phyloP scores from a whole-genome alignment of 2,888 invertebrate genomes.

The Tromatobia lineatoria region DNA sequence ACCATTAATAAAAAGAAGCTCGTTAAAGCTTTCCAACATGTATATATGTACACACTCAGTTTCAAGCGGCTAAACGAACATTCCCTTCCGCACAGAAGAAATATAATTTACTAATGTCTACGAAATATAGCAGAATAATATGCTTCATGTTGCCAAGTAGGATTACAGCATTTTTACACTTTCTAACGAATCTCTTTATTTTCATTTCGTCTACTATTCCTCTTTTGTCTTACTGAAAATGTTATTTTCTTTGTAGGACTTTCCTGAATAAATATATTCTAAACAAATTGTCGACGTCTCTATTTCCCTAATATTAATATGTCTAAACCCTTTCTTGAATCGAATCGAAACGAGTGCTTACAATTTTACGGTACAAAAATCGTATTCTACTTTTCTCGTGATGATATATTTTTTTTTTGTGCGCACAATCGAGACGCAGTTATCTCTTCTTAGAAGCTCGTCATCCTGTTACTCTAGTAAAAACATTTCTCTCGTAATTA shows the following conservation, averaged over 20 bases:
- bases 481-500: too few relatives aligned
- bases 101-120: conserved; percentile 15
- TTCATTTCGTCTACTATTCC: conserved; percentile 8
- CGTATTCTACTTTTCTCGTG: neutral
- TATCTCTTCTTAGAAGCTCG: neutral
- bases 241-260: conserved; percentile 19
- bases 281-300: neutral
- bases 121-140: neutral
- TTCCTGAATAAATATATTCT: conserved; percentile 54
- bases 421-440: neutral
- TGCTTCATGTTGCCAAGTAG: conserved; percentile 53
- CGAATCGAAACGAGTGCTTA: neutral
- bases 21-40: conserved; percentile 39
- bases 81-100: conserved; percentile 18
- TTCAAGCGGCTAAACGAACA: conserved; percentile 40
- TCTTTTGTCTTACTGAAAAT: conserved; percentile 1
- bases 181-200: conserved; percentile 44
- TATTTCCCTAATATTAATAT: neutral
- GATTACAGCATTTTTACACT: conserved; percentile 46
- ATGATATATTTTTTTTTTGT: neutral
- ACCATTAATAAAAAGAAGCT: neutral
- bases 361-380: neutral
- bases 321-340: neutral
- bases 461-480: too few relatives aligned
- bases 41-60: conserved; percentile 61